Percentiles rank a stretch among this genome's conserved stretches.
phyloP scores from a whole-genome alignment of 2,797 vertebrate species.

The Allobates femoralis region DNA sequence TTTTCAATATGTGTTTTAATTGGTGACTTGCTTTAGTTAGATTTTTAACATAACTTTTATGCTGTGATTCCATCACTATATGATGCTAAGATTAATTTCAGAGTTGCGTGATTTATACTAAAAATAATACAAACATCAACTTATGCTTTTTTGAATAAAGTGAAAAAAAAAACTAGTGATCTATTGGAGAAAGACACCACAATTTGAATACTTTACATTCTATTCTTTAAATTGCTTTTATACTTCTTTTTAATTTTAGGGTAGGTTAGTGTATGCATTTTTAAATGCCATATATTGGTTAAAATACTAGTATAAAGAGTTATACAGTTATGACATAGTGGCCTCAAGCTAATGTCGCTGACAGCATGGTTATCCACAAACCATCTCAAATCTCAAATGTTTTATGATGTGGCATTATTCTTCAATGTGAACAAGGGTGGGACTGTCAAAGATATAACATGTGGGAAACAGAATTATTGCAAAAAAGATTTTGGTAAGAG shows the following conservation, averaged over 20 bases:
- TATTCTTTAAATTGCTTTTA: too few species aligned
- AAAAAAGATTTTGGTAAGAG: not conserved
- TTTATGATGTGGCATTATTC: not conserved
- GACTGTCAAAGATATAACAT: slow-evolving; percentile 14
- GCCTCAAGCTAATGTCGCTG: slow-evolving; percentile 18
- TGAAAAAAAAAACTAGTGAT: too few species aligned
- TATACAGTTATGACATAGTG: not conserved
- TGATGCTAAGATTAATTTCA: too few species aligned
- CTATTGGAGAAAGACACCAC: too few species aligned
- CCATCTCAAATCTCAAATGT: slow-evolving; percentile 9
- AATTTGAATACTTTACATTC: too few species aligned
- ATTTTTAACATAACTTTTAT: too few species aligned
- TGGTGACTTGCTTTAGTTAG: too few species aligned
- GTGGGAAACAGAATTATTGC: not conserved
- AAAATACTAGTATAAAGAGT: not conserved
- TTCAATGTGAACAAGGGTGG: not conserved
- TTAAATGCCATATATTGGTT: not conserved
- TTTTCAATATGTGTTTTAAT: too few species aligned
- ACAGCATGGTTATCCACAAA: slow-evolving; percentile 48
- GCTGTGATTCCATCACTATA: too few species aligned
- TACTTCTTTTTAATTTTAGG: not conserved
- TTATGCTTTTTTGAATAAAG: too few species aligned
- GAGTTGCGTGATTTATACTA: too few species aligned
- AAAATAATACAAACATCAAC: too few species aligned
- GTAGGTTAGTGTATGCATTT: not conserved